Evolutionary conservation across 2,888 invertebrate genomes (phyloP), one percentile per base, ranked within the genome.

Genomic region (Mimumesa dahlbomi): DNA sequence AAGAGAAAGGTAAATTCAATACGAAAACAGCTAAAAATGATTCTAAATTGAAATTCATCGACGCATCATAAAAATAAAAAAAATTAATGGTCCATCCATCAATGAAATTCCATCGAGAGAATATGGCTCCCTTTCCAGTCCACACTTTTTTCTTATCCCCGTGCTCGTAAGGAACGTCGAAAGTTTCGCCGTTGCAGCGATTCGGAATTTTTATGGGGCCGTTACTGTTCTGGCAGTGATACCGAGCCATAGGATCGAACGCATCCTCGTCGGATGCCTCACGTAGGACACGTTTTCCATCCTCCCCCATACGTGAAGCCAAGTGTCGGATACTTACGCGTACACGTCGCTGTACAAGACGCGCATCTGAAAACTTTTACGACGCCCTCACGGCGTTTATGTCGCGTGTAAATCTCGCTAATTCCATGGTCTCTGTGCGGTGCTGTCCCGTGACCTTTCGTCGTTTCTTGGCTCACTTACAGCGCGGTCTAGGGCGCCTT

Each of bases 331-430:
- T 64, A 52, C 62, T 52, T 56, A 64, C 62, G 58, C 73, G 48
- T 53, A 43, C 45, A 40, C 7, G 21, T 21, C 53, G n/a, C 36
- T 45, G 38, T 54, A 57, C 50, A 25, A 46, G 57, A 54, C 70
- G 62, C 45, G 78, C 84, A 79, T 81, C 77, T 72, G 77, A 72
- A 69, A 82, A 84, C 79, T 85, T 86, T 86, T 86, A 86, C 83
- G 85, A 83, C 77, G 77, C 82, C 80, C 83, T 83, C 81, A 78
- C 77, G 66, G 75, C 81, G 82, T 86, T 87, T 87, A 87, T 82
- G 88, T 80, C 85, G 72, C 80, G 79, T 85, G 84, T 85, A 87
- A 88, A 88, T 87, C 84, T 85, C 81, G 83, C 85, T 87, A 87
- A 87, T 88, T 87, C 82, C 77, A 50, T 46, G 63, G 58, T 70